Conservation (phyloP, 2,888 invertebrate species). For the Hecatera dysodea region DNA sequence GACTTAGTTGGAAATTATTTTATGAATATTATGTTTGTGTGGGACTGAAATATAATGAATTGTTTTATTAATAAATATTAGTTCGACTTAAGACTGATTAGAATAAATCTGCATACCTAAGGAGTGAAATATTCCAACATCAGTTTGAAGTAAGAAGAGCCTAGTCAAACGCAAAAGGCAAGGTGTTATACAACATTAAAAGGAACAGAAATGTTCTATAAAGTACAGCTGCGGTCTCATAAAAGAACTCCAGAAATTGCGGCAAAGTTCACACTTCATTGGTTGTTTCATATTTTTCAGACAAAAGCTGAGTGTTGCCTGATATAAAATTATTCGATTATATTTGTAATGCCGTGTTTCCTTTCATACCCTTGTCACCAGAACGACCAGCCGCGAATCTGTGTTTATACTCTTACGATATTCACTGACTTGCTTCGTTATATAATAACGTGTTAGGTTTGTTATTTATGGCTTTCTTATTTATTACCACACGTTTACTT, state of each 20-base stretch:
- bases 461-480: slow-evolving; percentile 47
- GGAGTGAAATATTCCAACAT: slow-evolving; percentile 26
- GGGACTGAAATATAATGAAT: not conserved
- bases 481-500: slow-evolving; percentile 24
- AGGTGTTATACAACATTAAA: slow-evolving; percentile 77
- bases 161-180: slow-evolving; percentile 67
- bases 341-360: slow-evolving; percentile 72
- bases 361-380: slow-evolving; percentile 75
- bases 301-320: slow-evolving; percentile 67
- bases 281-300: slow-evolving; percentile 74
- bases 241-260: slow-evolving; percentile 79
- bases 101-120: not conserved
- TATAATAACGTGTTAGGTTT: slow-evolving; percentile 40
- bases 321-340: slow-evolving; percentile 73
- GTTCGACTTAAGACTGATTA: not conserved
- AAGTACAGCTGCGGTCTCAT: slow-evolving; percentile 85
- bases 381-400: slow-evolving; percentile 70
- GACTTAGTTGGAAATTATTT: slow-evolving; percentile 22
- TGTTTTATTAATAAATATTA: not conserved
- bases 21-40: slow-evolving; percentile 3
- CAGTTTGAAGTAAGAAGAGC: slow-evolving; percentile 31
- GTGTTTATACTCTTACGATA: slow-evolving; percentile 56
- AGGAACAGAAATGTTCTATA: slow-evolving; percentile 78
- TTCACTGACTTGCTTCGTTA: slow-evolving; percentile 47
- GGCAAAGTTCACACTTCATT: slow-evolving; percentile 77